Conservation (phyloP, 2,113 vertebrate genomes). For the Clarias macrocephalus region DNA sequence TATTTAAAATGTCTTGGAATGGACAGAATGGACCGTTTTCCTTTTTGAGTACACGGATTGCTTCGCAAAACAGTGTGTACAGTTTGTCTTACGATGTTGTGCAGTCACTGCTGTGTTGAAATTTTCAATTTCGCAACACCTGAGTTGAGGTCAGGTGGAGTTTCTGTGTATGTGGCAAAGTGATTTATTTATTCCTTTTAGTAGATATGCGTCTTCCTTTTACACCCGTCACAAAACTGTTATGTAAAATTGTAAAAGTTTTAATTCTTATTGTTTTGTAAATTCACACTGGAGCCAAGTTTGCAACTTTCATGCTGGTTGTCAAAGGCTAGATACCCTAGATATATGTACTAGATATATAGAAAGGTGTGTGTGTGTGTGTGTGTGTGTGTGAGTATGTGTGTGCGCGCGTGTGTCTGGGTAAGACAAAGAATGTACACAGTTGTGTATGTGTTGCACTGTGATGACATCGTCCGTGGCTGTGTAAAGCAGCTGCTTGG, state of each 20-base stretch:
- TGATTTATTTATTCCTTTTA: slow-evolving; percentile 56
- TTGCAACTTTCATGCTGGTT: background rate
- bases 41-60: background rate
- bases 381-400: background rate
- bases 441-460: slow-evolving; percentile 40
- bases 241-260: background rate
- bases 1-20: background rate
- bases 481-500: slow-evolving; percentile 32
- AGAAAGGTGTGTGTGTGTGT: slow-evolving; percentile 40
- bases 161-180: slow-evolving; percentile 34
- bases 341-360: slow-evolving; percentile 34
- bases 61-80: background rate
- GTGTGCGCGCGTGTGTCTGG: slow-evolving; percentile 1
- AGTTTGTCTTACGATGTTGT: slow-evolving; percentile 21
- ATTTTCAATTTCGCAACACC: background rate
- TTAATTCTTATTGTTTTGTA: background rate
- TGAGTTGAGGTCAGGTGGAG: slow-evolving; percentile 23
- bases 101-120: background rate
- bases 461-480: slow-evolving; percentile 59
- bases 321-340: slow-evolving; percentile 3
- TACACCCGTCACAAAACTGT: background rate
- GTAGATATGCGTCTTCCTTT: slow-evolving; percentile 24
- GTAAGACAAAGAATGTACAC: slow-evolving; percentile 55
- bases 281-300: slow-evolving; percentile 2
- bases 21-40: slow-evolving; percentile 5